Evolutionary conservation across 2,888 invertebrate genomes (phyloP).

Genomic region (Cyclophora albipunctata): DNA sequence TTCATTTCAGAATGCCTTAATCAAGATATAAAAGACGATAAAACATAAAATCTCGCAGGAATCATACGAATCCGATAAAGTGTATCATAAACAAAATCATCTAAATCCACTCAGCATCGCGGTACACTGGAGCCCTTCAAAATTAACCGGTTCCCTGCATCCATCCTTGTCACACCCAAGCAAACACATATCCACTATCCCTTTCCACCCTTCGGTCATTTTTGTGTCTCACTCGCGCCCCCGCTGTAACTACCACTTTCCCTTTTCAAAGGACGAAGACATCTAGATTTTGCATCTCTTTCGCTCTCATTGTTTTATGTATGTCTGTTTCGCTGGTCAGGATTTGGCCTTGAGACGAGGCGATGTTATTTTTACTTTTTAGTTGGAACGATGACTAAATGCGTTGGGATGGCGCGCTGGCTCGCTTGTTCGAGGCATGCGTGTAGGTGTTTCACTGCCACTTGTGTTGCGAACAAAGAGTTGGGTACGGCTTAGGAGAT

Average conservation of each 20-base stretch:
- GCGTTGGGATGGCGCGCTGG: constrained; percentile 42
- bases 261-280: constrained; percentile 75
- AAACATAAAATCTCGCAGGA: constrained; percentile 2
- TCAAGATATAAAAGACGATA: no score
- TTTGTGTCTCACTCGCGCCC: constrained; percentile 73
- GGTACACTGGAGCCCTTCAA: constrained; percentile 68
- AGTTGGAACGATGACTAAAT: constrained; percentile 71
- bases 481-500: neutral
- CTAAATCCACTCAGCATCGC: constrained; percentile 42
- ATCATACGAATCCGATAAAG: constrained; percentile 55
- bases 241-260: constrained; percentile 66
- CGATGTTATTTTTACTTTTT: constrained; percentile 73
- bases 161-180: constrained; percentile 32
- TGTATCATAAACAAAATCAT: constrained; percentile 55
- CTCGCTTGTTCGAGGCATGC: constrained; percentile 14
- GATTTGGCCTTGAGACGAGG: constrained; percentile 69
- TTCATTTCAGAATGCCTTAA: no score
- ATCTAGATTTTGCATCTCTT: constrained; percentile 32
- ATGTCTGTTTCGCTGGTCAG: constrained; percentile 45
- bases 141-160: constrained; percentile 69
- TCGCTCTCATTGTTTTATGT: constrained; percentile 18
- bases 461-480: constrained; percentile 9
- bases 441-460: constrained; percentile 8
- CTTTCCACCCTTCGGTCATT: constrained; percentile 58
- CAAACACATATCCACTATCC: constrained; percentile 28